Percentiles rank a stretch among this genome's conserved stretches.
Conservation (phyloP, 2,113 vertebrate species). For the Acanthochromis polyacanthus region DNA sequence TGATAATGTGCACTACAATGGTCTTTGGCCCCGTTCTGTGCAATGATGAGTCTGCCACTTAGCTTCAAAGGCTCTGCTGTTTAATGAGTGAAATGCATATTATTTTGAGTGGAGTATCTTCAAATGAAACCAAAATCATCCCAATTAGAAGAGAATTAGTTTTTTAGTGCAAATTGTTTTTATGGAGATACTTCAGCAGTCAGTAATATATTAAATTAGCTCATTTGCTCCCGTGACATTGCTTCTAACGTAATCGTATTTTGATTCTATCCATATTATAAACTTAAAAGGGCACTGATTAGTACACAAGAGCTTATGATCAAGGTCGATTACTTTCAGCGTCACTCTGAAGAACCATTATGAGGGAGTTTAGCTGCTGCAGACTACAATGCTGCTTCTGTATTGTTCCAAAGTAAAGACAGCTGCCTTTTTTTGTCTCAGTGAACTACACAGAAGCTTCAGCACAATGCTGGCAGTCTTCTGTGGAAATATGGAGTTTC, state of each 20-base stretch:
- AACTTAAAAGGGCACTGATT: slow-evolving; percentile 53
- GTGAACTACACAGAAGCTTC: slow-evolving; percentile 57
- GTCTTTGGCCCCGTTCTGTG: slow-evolving; percentile 44
- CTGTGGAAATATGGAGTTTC: slow-evolving; percentile 59
- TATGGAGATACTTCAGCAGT: slow-evolving; percentile 40
- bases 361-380: slow-evolving; percentile 45
- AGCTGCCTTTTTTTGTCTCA: slow-evolving; percentile 71
- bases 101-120: slow-evolving; percentile 48
- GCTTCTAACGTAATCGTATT: slow-evolving; percentile 42
- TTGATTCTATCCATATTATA: slow-evolving; percentile 61
- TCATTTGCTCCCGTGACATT: slow-evolving; percentile 45
- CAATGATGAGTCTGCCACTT: slow-evolving; percentile 47
- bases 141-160: slow-evolving; percentile 46
- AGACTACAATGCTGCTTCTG: slow-evolving; percentile 28
- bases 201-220: slow-evolving; percentile 43
- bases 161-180: slow-evolving; percentile 41
- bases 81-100: slow-evolving; percentile 58
- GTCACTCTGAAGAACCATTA: slow-evolving; percentile 44
- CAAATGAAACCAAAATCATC: slow-evolving; percentile 51
- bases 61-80: slow-evolving; percentile 46
- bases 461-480: slow-evolving; percentile 73
- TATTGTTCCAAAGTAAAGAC: slow-evolving; percentile 74
- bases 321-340: slow-evolving; percentile 67
- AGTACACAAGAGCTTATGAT: slow-evolving; percentile 64
- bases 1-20: slow-evolving; percentile 55